These are phyloP conservation scores for Sphaerophoria taeniata DNA, from an alignment of 2,888 invertebrate species.

Conservation along the genomic window DNA sequence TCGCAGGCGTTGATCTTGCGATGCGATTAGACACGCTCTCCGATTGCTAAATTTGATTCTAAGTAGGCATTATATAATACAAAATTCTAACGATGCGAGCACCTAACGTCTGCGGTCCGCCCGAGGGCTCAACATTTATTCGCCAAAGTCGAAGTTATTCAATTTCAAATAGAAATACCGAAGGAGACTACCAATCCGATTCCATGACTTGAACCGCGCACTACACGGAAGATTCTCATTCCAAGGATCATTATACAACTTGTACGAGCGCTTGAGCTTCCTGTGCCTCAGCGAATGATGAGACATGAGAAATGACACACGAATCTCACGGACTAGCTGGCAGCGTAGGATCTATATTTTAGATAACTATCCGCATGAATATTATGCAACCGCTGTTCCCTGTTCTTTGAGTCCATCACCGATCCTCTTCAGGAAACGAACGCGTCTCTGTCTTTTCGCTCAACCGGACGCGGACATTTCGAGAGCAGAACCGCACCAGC, in stretches of 20 bases:
- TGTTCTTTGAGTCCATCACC: too few species aligned
- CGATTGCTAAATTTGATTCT: constrained; percentile 71
- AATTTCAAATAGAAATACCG: constrained; percentile 52
- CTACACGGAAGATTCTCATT: constrained; percentile 46
- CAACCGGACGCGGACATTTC: not conserved
- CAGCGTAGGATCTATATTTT: constrained; percentile 64
- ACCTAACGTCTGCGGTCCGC: constrained; percentile 45
- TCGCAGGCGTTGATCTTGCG: constrained; percentile 65
- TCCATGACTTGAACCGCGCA: not conserved
- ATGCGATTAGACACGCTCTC: constrained; percentile 66
- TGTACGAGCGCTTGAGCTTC: constrained; percentile 38
- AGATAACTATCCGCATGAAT: constrained; percentile 66
- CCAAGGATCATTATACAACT: constrained; percentile 49
- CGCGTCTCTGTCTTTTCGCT: not conserved
- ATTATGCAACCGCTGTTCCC: constrained; percentile 53
- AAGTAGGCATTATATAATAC: constrained; percentile 68
- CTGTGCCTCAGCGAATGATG: constrained; percentile 64
- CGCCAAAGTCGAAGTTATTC: constrained; percentile 67
- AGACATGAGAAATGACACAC: constrained; percentile 72
- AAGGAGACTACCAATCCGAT: not conserved
- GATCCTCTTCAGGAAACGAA: constrained; percentile 40
- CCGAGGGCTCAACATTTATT: constrained; percentile 45
- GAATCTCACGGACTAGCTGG: constrained; percentile 62
- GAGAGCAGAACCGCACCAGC: too few species aligned
- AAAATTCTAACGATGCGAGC: constrained; percentile 63